These are phyloP conservation scores for Meriones unguiculatus DNA, from an alignment of 2,113 vertebrate species.

Conservation along the genomic window DNA sequence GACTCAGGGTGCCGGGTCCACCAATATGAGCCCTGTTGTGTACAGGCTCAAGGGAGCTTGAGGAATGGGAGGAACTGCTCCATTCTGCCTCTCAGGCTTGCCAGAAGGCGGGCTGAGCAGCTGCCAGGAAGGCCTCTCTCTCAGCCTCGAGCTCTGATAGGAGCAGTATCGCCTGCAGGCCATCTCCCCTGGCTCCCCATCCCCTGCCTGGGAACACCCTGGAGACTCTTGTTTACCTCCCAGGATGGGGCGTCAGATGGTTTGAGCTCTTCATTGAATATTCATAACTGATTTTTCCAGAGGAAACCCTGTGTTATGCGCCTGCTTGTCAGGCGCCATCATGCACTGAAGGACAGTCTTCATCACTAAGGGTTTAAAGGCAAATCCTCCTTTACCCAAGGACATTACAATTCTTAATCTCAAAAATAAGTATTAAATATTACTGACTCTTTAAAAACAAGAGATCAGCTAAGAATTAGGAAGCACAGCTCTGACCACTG, in stretches of 20 bases:
- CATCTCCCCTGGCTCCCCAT: constrained; percentile 54
- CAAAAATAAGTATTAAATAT: not conserved
- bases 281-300: constrained; percentile 72
- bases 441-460: constrained; percentile 23
- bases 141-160: constrained; percentile 34
- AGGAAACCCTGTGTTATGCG: constrained; percentile 60
- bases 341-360: constrained; percentile 38
- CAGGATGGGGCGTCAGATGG: constrained; percentile 34
- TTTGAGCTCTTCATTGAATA: constrained; percentile 40
- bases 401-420: not conserved
- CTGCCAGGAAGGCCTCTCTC: constrained; percentile 54
- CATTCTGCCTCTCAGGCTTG: constrained; percentile 5
- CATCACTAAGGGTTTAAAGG: constrained; percentile 48
- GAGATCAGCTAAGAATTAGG: not conserved
- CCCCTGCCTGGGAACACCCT: constrained; percentile 53
- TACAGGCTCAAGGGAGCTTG: not conserved
- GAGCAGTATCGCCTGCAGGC: constrained; percentile 41
- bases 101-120: constrained; percentile 49
- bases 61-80: constrained; percentile 17
- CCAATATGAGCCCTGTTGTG: not conserved
- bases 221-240: constrained; percentile 63
- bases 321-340: constrained; percentile 37
- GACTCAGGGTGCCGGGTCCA: not conserved
- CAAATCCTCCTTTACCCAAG: constrained; percentile 40
- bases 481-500: not conserved